phyloP scores from a whole-genome alignment of 1,140 invertebrate genomes.

The Sycophaga agraensis region DNA sequence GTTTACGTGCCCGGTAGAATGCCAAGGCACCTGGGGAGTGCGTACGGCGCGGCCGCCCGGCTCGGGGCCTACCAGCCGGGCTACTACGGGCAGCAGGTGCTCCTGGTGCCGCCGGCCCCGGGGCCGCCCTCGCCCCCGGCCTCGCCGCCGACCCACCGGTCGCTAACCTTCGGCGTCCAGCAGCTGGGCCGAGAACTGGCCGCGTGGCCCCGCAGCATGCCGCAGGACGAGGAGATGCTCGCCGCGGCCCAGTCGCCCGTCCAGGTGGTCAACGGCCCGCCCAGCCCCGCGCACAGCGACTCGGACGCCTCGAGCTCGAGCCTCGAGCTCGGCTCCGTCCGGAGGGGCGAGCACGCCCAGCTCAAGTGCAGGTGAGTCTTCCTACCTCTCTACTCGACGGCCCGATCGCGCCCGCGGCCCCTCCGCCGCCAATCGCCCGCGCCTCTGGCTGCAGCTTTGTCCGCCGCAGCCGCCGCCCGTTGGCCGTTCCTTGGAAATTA shows the following conservation, averaged over 20 bases:
- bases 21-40: constrained; percentile 46
- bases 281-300: constrained; percentile 55
- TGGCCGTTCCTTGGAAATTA: too few relatives aligned
- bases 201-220: constrained; percentile 52
- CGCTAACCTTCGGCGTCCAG: too few relatives aligned
- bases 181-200: constrained; percentile 25
- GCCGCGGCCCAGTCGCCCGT: constrained; percentile 3
- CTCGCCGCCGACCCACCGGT: constrained; percentile 17
- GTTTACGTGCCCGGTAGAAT: constrained; percentile 58
- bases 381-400: too few relatives aligned
- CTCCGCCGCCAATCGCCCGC: too few relatives aligned
- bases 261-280: constrained; percentile 44
- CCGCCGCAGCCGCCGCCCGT: too few relatives aligned
- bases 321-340: constrained; percentile 50
- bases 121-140: constrained; percentile 10
- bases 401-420: too few relatives aligned
- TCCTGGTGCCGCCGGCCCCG: not conserved
- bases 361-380: constrained; percentile 39
- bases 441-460: too few relatives aligned
- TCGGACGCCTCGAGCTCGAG: constrained; percentile 56
- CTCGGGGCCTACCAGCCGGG: constrained; percentile 45
- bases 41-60: too few relatives aligned
- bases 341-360: constrained; percentile 50
- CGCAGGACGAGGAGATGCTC: constrained; percentile 43
- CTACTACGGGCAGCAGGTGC: constrained; percentile 27